Conservation (phyloP, 2,113 vertebrate genomes). For the Damaliscus lunatus region DNA sequence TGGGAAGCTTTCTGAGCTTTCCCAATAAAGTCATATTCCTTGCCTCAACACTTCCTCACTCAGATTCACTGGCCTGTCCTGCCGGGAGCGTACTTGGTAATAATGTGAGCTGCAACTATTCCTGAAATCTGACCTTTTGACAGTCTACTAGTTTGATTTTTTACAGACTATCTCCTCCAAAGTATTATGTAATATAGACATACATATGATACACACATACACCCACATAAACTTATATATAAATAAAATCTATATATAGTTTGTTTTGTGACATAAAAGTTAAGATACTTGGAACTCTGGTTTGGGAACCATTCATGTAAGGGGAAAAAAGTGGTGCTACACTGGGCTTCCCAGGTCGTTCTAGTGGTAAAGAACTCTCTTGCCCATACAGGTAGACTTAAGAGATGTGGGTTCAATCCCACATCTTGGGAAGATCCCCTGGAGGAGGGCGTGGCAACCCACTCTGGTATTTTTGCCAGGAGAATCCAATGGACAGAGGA, state of each 20-base stretch:
- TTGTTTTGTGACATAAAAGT: not conserved
- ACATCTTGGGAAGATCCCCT: not conserved
- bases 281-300: not conserved
- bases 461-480: not conserved
- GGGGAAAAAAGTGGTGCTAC: not conserved
- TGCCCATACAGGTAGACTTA: not conserved
- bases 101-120: not conserved
- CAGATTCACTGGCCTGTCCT: not conserved
- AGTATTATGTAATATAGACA: not conserved
- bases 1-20: not conserved
- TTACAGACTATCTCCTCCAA: not conserved
- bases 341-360: not conserved
- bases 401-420: not conserved
- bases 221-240: not conserved
- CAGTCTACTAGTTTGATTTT: not conserved
- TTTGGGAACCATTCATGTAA: not conserved
- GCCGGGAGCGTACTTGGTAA: rapidly evolving
- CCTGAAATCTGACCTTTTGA: not conserved
- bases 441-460: not conserved
- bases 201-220: not conserved
- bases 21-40: not conserved
- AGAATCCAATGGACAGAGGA: not conserved
- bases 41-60: not conserved
- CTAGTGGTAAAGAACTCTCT: not conserved
- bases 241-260: not conserved